Percentiles rank a stretch among this genome's conserved stretches.
Evolutionary conservation across 2,797 vertebrate species (phyloP).

Genomic region (Gallirallus australis): DNA sequence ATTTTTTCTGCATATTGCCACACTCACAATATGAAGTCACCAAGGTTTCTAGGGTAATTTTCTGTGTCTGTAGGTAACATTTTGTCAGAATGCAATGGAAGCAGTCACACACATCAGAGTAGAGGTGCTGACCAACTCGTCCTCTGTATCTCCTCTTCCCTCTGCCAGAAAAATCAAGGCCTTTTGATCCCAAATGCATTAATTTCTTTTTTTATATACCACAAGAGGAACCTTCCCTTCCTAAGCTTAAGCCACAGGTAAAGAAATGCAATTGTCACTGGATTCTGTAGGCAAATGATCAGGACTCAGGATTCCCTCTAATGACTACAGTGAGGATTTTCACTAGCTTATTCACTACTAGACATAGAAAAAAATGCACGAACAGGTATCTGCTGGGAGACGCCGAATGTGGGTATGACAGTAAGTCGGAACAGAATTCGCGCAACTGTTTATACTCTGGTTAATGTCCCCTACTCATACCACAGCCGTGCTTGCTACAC

Average conservation of each 20-base stretch:
- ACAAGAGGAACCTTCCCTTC: neutral
- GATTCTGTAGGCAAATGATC: neutral
- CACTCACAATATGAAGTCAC: neutral
- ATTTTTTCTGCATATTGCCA: neutral
- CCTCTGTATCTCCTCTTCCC: neutral
- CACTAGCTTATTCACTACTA: neutral
- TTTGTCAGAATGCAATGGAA: neutral
- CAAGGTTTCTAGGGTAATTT: neutral
- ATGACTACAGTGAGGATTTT: neutral
- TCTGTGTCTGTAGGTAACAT: neutral
- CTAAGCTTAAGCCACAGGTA: neutral
- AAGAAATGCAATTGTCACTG: neutral
- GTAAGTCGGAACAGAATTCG: neutral
- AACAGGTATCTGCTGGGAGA: neutral
- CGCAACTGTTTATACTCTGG: neutral
- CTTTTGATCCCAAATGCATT: neutral
- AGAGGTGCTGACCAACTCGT: neutral
- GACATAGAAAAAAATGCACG: neutral
- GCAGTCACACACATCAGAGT: neutral
- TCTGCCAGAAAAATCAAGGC: neutral
- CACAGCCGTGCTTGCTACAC: neutral
- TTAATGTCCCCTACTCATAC: neutral
- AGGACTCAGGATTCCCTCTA: neutral
- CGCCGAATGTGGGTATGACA: neutral
- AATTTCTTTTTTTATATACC: neutral